phyloP scores from a whole-genome alignment of 2,888 invertebrate species.

The Gymnocheta viridis region DNA sequence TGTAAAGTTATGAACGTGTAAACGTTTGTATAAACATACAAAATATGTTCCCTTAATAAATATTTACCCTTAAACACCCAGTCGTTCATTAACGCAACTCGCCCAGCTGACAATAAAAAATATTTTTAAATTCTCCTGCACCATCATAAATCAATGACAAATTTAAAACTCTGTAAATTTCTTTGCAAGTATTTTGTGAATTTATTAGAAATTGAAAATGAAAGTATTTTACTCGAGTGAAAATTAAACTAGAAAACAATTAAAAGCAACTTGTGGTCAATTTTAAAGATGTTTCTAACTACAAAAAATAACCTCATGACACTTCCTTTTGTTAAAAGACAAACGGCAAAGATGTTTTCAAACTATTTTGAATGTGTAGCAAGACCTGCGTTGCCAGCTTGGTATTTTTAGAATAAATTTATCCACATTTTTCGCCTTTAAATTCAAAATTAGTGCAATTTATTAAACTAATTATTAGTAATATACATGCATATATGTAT shows the following conservation, averaged over 20 bases:
- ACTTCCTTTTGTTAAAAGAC: slow-evolving; percentile 22
- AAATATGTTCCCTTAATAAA: neutral
- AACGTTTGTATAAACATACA: no score
- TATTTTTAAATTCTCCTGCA: neutral
- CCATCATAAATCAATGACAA: slow-evolving; percentile 62
- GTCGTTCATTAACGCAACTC: slow-evolving; percentile 19
- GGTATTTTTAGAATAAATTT: no score
- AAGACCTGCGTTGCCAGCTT: no score
- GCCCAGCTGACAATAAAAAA: slow-evolving; percentile 31
- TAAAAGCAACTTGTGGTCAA: slow-evolving; percentile 65
- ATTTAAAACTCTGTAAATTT: neutral
- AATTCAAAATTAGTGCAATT: no score
- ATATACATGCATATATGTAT: no score
- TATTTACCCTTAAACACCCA: neutral
- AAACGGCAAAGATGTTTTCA: slow-evolving; percentile 9
- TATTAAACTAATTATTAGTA: no score
- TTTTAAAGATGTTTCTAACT: slow-evolving; percentile 7
- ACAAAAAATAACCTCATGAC: slow-evolving; percentile 2
- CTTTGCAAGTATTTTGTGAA: neutral
- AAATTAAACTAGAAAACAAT: slow-evolving; percentile 42
- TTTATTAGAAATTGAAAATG: slow-evolving; percentile 33
- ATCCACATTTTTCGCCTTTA: no score
- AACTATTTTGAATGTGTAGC: slow-evolving; percentile 15
- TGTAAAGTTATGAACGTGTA: neutral
- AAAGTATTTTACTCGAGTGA: slow-evolving; percentile 30